phyloP scores from a whole-genome alignment of 2,888 invertebrate genomes.

The Leptinotarsa peninsularis region DNA sequence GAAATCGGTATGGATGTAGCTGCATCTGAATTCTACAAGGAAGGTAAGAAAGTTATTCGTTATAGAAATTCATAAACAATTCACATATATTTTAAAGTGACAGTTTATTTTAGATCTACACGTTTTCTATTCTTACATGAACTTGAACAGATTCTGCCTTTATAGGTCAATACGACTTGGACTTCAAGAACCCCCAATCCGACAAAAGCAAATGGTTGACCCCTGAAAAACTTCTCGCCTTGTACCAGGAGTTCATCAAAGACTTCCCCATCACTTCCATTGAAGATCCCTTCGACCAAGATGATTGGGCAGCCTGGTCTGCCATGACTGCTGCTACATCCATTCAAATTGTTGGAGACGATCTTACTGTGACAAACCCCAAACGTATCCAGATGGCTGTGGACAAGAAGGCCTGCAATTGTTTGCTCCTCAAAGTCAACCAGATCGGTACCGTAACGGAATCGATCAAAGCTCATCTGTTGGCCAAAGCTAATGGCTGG shows the following conservation, averaged over 20 bases:
- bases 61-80: background rate
- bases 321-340: constrained; percentile 79
- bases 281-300: constrained; percentile 99
- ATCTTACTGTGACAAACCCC: constrained; percentile 95
- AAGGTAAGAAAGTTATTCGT: constrained; percentile 62
- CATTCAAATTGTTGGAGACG: constrained; percentile 95
- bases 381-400: constrained; percentile 94
- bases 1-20: constrained; percentile 99
- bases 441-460: constrained; percentile 99
- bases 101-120: too few relatives aligned
- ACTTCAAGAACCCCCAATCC: constrained; percentile 96
- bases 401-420: constrained; percentile 98
- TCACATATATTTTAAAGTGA: background rate
- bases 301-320: constrained; percentile 97
- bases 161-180: constrained; percentile 83
- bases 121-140: background rate
- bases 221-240: constrained; percentile 84
- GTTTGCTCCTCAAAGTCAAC: constrained; percentile 94
- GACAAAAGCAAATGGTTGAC: constrained; percentile 85
- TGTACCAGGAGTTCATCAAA: constrained; percentile 92
- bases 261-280: constrained; percentile 96
- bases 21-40: constrained; percentile 95
- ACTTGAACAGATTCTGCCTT: background rate
- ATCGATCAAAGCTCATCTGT: constrained; percentile 92
- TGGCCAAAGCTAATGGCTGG: constrained; percentile 92